Base-by-base conservation (phyloP, 2,888 invertebrate genomes). In the Alcis repandata region DNA sequence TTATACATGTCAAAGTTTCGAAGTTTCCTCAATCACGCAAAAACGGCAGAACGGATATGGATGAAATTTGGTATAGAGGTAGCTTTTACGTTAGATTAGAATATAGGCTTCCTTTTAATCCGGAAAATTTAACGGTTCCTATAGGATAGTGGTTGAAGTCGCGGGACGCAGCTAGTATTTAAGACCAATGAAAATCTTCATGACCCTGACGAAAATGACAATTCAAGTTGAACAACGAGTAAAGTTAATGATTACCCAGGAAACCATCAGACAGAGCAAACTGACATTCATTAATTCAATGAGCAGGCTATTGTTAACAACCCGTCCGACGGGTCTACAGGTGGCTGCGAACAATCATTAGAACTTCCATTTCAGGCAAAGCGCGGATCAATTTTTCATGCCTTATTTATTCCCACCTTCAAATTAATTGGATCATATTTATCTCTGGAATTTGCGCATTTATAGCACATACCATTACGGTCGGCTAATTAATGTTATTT, bases 401-500 rank as follows among this genome's bases (percentile, higher is more conserved):
- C 51, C 19, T 56, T 70, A 66, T 64, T 57, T 57, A 60, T 60
- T 68, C 62, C 71, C 73, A 71, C 67, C 71, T 70, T 71, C 65
- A 52, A 22, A 67, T 68, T 58, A 61, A 69, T 52, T 67, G 61
- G 48, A 63, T 64, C 60, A 60, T 60, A 61, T 51, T 61, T 51
- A 61, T 49, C 53, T 40, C 33, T 10, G n/a, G 40, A 32, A 20
- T 57, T 48, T 51, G 51, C 36, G 33, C 45, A 48, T 52, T 62
- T 54, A 58, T 68, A 51, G 22, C 38, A 38, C 51, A 45, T 40
- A 43, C 51, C 49, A 59, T 59, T 59, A 59, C 41, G 58, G 53
- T 63, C n/a, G 58, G 59, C 70, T 70, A 73, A 77, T 73, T 73
- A 72, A 70, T 68, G 72, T 68, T 67, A 67, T 68, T 67, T 70